Conservation (phyloP, 35 echinoderm and acorn worm species). For the Anneissia japonica region DNA sequence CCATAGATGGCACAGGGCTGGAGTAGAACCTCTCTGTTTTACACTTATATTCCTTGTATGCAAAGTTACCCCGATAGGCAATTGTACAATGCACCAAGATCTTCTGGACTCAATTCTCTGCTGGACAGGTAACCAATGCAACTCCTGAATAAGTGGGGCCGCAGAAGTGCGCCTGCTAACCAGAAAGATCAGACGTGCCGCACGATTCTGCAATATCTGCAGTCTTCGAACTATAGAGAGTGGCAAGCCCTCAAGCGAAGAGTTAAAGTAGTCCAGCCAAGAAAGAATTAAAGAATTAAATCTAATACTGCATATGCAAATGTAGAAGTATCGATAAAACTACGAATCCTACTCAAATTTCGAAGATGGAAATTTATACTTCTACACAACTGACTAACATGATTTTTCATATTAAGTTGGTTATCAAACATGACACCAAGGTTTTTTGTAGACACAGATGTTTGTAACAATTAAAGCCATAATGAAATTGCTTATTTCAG, state of each 20-base stretch:
- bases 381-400: not conserved
- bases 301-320: slow-evolving; percentile 31
- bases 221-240: not conserved
- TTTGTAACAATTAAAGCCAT: too few relatives aligned
- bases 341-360: slow-evolving; percentile 20
- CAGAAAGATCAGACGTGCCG: slow-evolving; percentile 47
- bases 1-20: too few relatives aligned
- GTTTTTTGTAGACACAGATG: slow-evolving; percentile 3
- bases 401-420: not conserved
- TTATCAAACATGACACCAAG: slow-evolving; percentile 22
- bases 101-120: not conserved
- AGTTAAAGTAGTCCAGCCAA: slow-evolving; percentile 16
- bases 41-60: too few relatives aligned
- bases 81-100: slow-evolving; percentile 41
- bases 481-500: too few relatives aligned
- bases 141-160: slow-evolving; percentile 19
- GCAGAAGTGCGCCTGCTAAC: slow-evolving; percentile 21
- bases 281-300: slow-evolving; percentile 25
- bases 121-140: slow-evolving; percentile 52
- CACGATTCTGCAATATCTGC: slow-evolving; percentile 28
- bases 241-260: slow-evolving; percentile 7
- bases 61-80: too few relatives aligned
- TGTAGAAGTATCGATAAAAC: not conserved
- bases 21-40: too few relatives aligned
- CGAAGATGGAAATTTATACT: slow-evolving; percentile 29